Evolutionary conservation across 2,113 vertebrate species (phyloP).

Genomic region (Poeciliopsis prolifica): DNA sequence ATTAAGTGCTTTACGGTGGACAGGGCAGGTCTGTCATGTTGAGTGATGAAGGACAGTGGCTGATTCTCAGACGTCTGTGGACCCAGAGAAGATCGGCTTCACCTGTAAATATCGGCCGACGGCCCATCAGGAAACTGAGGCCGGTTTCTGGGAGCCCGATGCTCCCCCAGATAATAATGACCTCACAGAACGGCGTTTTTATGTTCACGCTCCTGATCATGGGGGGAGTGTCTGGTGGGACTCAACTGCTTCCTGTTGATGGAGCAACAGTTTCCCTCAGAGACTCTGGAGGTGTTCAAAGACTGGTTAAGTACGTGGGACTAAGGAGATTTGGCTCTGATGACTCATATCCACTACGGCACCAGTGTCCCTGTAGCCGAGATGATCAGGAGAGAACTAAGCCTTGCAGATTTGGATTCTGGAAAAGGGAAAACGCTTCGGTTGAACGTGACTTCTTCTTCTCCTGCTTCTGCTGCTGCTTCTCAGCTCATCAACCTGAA

Average conservation of each 20-base stretch:
- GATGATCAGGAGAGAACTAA: slow-evolving; percentile 56
- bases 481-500: slow-evolving; percentile 65
- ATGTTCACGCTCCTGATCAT: not conserved
- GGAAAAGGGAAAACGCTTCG: slow-evolving; percentile 19
- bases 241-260: not conserved
- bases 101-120: no score
- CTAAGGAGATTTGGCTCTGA: slow-evolving; percentile 44
- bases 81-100: no score
- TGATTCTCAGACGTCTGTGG: no score
- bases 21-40: no score
- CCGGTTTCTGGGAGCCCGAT: no score
- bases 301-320: slow-evolving; percentile 45
- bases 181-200: no score
- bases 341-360: slow-evolving; percentile 57
- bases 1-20: no score
- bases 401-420: slow-evolving; percentile 32
- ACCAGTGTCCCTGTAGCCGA: slow-evolving; percentile 22
- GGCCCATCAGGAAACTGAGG: no score
- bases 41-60: no score
- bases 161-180: no score
- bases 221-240: no score
- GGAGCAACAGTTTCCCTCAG: not conserved
- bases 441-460: slow-evolving; percentile 51
- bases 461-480: slow-evolving; percentile 39
- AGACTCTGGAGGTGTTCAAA: slow-evolving; percentile 47